Evolutionary conservation across 2,113 vertebrate genomes (phyloP), one percentile per base, ranked within the genome.

Genomic region (Amphiprion ocellaris): DNA sequence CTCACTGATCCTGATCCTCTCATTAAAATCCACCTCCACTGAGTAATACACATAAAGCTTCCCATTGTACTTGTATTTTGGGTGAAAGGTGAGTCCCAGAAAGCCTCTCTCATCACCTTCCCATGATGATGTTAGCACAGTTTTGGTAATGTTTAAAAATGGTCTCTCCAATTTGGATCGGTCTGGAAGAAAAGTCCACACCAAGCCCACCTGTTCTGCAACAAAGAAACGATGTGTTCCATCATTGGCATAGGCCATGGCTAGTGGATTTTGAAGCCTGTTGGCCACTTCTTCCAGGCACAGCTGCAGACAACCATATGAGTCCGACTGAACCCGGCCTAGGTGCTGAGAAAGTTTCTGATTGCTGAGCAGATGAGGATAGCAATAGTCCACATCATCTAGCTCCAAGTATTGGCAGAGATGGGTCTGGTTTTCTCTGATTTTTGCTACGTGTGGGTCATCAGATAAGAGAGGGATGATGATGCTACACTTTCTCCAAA

Each of bases 91-190:
- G 37, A 99, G 87, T 44, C 98, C 95, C 55, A 99, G 93, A 87
- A 99, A 99, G 39, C 98, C 98, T 3, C 98, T 93, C 90, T 99
- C 98, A 0, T 99, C 98, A 2, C 98, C 98, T 88, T 98, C 96
- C 98, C 98, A 99, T 0, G 97, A 95, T 0, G 98, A 99, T 2
- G 97, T 99, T 47, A 99, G 92, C 46, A 99, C 98, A 0, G 94
- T 94, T 64, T 94, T 82, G 0, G 95, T 97, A 84, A 99, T 93
- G 84, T 99, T 99, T 81, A 99, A 91, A 89, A 99, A 99, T 0
- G 98, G 97, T 59, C 70, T 95, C 81, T 95, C 88, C 0, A 99
- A 91, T 74, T 94, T 94, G 16, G 97, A 96, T 21, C 90, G 86
- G 24, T 98, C 94, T 0, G 96, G 95, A 44, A 99, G 95, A 93